Percentiles rank a stretch among this genome's conserved stretches.
Evolutionary conservation across 1,140 invertebrate genomes (phyloP).

Genomic region (Popillia japonica): DNA sequence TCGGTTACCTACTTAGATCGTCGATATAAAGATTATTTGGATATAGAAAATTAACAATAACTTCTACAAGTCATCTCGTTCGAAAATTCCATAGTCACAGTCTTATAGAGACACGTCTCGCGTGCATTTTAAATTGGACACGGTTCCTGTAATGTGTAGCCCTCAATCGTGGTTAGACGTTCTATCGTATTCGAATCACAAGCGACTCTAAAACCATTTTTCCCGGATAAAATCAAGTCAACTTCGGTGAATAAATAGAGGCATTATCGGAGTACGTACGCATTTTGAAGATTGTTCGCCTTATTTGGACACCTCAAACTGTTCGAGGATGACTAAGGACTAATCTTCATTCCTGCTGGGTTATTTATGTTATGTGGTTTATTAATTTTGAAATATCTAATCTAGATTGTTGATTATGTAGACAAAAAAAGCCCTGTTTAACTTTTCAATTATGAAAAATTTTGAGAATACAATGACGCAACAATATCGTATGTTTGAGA

Average conservation of each 20-base stretch:
- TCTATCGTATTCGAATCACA: neutral
- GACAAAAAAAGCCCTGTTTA: no score
- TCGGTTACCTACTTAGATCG: neutral
- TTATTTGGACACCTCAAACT: constrained; percentile 5
- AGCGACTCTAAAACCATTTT: neutral
- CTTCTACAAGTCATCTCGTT: neutral
- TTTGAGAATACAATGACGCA: no score
- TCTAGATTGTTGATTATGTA: no score
- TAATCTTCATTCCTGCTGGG: neutral
- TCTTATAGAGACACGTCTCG: neutral
- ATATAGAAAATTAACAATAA: neutral
- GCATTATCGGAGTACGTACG: neutral
- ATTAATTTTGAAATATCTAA: neutral
- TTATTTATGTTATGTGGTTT: neutral
- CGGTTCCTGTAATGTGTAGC: neutral
- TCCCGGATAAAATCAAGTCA: constrained; percentile 14
- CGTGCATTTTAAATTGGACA: constrained; percentile 15
- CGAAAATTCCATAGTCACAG: neutral
- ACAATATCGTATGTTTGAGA: no score
- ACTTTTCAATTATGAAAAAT: no score
- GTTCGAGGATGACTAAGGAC: neutral
- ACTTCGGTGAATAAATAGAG: neutral
- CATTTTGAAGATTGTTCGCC: neutral
- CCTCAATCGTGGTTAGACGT: neutral
- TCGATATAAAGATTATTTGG: constrained; percentile 1